Conservation (phyloP, 2,797 vertebrate genomes). For the Alauda arvensis region DNA sequence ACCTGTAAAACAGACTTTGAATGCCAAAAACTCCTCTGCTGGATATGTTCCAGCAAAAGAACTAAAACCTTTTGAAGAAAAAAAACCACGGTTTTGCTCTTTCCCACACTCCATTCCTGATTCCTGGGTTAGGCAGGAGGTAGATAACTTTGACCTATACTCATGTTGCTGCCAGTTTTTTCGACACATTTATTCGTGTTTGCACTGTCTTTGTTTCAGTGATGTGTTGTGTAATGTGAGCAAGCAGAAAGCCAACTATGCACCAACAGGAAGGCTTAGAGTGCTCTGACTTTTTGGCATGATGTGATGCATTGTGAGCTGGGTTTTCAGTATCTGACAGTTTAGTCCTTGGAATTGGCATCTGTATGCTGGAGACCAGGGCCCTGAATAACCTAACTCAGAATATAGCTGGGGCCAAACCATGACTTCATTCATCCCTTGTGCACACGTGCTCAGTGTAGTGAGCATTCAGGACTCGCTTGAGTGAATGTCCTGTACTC, state of each 20-base stretch:
- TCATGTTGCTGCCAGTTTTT: constrained; percentile 15
- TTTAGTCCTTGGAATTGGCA: not conserved
- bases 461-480: not conserved
- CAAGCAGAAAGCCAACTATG: constrained; percentile 22
- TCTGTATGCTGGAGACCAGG: not conserved
- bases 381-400: not conserved
- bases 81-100: not conserved
- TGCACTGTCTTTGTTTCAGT: constrained; percentile 45
- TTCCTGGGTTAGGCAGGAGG: not conserved
- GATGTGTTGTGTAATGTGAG: constrained; percentile 45
- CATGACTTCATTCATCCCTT: not conserved
- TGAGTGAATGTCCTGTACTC: not conserved
- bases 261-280: constrained; percentile 37
- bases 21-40: not conserved
- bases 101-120: constrained; percentile 25
- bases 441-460: rapidly evolving
- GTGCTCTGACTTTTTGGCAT: constrained; percentile 20
- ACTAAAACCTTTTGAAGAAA: not conserved
- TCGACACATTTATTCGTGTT: not conserved
- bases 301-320: not conserved
- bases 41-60: constrained; percentile 2
- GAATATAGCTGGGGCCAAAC: not conserved
- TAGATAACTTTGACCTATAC: constrained; percentile 29
- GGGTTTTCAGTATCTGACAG: not conserved
- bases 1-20: not conserved